These are phyloP conservation scores for Pseudochirops cupreus DNA, from an alignment of 2,797 vertebrate genomes.

Conservation along the genomic window DNA sequence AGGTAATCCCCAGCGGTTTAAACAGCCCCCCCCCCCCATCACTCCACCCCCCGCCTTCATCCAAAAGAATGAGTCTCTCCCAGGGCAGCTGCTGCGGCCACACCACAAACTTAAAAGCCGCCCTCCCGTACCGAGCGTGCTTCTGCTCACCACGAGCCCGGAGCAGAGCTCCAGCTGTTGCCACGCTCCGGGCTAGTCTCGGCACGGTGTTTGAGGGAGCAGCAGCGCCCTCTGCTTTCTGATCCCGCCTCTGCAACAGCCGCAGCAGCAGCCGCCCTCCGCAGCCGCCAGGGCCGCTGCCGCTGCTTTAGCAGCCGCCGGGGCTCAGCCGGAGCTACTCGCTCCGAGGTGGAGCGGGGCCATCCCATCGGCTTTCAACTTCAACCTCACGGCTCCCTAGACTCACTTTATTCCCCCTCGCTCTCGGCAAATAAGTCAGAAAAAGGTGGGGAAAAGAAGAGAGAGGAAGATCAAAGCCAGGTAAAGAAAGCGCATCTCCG, in stretches of 20 bases:
- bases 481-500: constrained; percentile 60
- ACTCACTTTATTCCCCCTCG: background rate
- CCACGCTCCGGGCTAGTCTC: background rate
- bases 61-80: constrained; percentile 72
- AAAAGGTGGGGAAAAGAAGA: background rate
- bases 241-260: background rate
- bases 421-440: rapidly evolving
- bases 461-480: background rate
- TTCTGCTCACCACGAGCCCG: constrained; percentile 56
- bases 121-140: constrained; percentile 68
- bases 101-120: constrained; percentile 81
- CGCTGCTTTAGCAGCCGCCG: constrained; percentile 24
- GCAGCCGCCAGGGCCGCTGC: constrained; percentile 60
- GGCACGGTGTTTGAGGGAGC: constrained; percentile 16
- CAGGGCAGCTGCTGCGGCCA: constrained; percentile 79
- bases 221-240: constrained; percentile 77
- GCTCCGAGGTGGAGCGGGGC: constrained; percentile 28
- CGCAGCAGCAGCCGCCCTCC: constrained; percentile 31
- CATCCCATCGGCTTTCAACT: background rate
- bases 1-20: constrained; percentile 77
- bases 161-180: constrained; percentile 66
- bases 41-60: background rate
- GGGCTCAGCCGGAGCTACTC: constrained; percentile 25
- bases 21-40: background rate
- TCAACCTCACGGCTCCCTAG: background rate